Evolutionary conservation across 2,888 invertebrate genomes (phyloP).

Genomic region (Odontomyia ornata): DNA sequence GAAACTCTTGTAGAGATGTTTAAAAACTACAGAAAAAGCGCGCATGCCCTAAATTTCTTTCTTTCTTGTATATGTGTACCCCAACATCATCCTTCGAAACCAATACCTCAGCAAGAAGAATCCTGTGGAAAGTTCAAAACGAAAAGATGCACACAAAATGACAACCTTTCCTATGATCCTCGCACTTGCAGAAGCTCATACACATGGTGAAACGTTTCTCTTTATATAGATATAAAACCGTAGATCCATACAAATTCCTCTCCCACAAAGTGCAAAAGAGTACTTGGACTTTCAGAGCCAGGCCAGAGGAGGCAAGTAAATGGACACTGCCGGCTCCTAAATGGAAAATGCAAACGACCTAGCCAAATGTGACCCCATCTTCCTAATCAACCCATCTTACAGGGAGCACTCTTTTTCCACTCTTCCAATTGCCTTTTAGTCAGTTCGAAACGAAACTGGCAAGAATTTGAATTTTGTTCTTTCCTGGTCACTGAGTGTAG

Average conservation of each 20-base stretch:
- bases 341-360: conserved; percentile 28
- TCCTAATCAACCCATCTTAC: neutral
- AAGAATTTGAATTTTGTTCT: conserved; percentile 40
- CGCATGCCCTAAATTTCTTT: conserved; percentile 3
- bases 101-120: conserved; percentile 5
- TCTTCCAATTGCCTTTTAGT: neutral
- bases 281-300: neutral
- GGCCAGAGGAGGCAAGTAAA: neutral
- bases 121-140: neutral
- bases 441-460: neutral
- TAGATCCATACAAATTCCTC: neutral
- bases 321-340: neutral
- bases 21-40: neutral
- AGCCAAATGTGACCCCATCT: conserved; percentile 15
- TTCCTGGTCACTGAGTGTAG: conserved; percentile 27
- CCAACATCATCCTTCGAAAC: conserved; percentile 15
- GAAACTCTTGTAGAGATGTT: no score
- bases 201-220: neutral
- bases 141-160: conserved; percentile 40
- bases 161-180: conserved; percentile 24
- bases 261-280: conserved; percentile 2
- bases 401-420: neutral
- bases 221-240: neutral
- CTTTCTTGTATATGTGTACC: neutral
- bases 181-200: neutral